Evolutionary conservation across 2,797 vertebrate genomes (phyloP).

Genomic region (Tadarida brasiliensis): DNA sequence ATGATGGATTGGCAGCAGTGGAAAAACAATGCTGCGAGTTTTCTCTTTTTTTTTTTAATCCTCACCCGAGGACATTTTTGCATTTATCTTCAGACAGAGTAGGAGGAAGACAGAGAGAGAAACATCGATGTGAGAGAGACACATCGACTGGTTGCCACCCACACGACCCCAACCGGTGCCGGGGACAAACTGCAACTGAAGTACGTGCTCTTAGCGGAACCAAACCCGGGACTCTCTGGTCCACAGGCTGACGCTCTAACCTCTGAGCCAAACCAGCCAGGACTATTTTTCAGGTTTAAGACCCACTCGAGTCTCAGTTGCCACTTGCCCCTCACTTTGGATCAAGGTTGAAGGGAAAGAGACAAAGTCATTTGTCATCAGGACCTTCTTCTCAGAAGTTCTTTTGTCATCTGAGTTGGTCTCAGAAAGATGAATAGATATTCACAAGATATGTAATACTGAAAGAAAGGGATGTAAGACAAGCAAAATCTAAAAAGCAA

Average conservation of each 20-base stretch:
- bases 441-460: background rate
- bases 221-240: no score
- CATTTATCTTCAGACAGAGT: no score
- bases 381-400: background rate
- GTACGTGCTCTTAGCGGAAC: no score
- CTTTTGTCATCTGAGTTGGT: background rate
- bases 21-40: slow-evolving; percentile 10
- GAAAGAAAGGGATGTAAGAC: background rate
- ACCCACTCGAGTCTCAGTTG: background rate
- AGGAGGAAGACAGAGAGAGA: no score
- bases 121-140: no score
- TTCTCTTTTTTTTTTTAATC: no score
- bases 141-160: no score
- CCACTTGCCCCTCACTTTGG: background rate
- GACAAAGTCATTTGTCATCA: background rate
- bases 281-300: background rate
- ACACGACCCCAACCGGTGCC: no score
- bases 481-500: slow-evolving; percentile 21
- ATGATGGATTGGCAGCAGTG: background rate
- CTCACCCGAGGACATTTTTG: no score
- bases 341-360: slow-evolving; percentile 7
- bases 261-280: no score
- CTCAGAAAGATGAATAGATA: background rate
- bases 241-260: no score
- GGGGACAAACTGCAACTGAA: no score